These are phyloP conservation scores for Oscheius sp. DNA, from an alignment of 2,888 invertebrate genomes.

Conservation along the genomic window DNA sequence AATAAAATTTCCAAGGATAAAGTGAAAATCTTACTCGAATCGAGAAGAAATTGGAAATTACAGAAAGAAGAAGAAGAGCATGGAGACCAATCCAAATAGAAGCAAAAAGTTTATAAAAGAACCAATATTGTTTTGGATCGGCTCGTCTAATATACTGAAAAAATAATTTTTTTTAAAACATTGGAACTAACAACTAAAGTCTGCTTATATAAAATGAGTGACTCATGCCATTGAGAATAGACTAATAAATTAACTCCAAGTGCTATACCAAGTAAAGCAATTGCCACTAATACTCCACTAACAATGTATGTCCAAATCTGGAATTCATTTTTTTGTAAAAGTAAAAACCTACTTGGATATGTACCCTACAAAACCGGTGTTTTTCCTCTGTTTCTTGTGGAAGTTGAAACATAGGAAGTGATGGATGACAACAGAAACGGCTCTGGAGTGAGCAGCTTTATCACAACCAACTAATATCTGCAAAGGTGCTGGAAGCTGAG, in stretches of 20 bases:
- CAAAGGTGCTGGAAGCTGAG: not conserved
- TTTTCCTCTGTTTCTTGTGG: constrained; percentile 28
- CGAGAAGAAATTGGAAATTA: constrained; percentile 37
- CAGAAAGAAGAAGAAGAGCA: constrained; percentile 35
- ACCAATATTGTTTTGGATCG: constrained; percentile 46
- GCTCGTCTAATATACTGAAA: constrained; percentile 12
- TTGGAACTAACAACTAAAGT: constrained; percentile 44
- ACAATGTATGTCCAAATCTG: constrained; percentile 52
- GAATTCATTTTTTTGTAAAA: constrained; percentile 16
- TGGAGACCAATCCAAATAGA: constrained; percentile 43
- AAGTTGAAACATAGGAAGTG: constrained; percentile 6
- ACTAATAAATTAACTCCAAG: constrained; percentile 41
- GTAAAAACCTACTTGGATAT: constrained; percentile 29
- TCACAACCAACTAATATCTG: not conserved
- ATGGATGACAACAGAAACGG: not conserved
- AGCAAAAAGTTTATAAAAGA: constrained; percentile 40
- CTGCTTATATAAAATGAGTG: constrained; percentile 40
- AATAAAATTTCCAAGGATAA: not conserved
- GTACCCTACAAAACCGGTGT: constrained; percentile 34
- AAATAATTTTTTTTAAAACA: not conserved
- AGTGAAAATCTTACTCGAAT: constrained; percentile 37
- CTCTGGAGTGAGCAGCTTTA: not conserved
- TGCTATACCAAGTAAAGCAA: constrained; percentile 39
- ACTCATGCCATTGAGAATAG: constrained; percentile 46
- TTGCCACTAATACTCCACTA: constrained; percentile 33